These are phyloP conservation scores for Phortica magna DNA, from an alignment of 2,888 invertebrate genomes.

Conservation along the genomic window DNA sequence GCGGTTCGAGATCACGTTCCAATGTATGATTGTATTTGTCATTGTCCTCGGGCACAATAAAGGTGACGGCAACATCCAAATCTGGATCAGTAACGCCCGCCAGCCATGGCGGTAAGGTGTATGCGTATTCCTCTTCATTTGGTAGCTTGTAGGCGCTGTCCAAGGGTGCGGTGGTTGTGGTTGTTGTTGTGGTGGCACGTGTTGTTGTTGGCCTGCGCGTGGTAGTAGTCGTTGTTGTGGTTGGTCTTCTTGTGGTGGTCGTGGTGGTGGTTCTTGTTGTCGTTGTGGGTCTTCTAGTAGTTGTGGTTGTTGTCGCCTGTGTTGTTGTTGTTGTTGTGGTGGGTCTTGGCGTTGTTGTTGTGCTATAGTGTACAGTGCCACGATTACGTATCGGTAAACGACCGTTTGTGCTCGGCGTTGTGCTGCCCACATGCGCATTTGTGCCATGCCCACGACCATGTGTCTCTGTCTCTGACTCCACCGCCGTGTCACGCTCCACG, in stretches of 20 bases:
- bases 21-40: constrained; percentile 74
- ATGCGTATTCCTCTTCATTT: constrained; percentile 66
- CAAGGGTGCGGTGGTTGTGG: constrained; percentile 45
- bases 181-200: constrained; percentile 47
- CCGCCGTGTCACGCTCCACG: constrained; percentile 43
- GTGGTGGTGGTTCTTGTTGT: constrained; percentile 41
- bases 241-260: constrained; percentile 44
- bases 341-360: constrained; percentile 46
- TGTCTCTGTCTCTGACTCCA: constrained; percentile 43
- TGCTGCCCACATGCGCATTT: constrained; percentile 61
- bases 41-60: constrained; percentile 70
- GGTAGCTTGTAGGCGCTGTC: constrained; percentile 64
- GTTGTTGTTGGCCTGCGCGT: constrained; percentile 45
- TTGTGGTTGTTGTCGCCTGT: constrained; percentile 32
- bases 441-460: constrained; percentile 57
- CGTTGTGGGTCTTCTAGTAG: constrained; percentile 31
- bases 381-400: constrained; percentile 59
- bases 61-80: constrained; percentile 73
- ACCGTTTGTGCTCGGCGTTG: constrained; percentile 45
- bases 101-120: constrained; percentile 73
- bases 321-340: constrained; percentile 43
- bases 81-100: constrained; percentile 75
- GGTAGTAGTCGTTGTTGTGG: constrained; percentile 43
- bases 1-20: constrained; percentile 69
- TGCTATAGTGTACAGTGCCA: constrained; percentile 62